These are phyloP conservation scores for Moxostoma hubbsi DNA, from an alignment of 2,797 vertebrate genomes.

Conservation along the genomic window DNA sequence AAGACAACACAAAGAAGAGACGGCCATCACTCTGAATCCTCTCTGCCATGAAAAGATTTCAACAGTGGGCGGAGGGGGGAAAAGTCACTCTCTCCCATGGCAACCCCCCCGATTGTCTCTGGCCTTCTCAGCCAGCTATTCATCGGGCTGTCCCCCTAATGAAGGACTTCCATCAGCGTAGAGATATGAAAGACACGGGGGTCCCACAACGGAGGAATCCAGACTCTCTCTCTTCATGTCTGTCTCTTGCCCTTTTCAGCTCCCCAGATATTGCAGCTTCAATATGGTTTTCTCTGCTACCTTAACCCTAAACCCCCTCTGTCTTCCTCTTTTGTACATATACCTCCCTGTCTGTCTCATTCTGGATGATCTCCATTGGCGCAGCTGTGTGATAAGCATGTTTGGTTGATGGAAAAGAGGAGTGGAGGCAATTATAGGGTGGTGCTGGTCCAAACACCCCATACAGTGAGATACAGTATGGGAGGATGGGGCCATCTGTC, in stretches of 20 bases:
- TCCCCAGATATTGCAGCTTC: constrained; percentile 24
- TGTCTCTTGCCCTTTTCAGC: constrained; percentile 34
- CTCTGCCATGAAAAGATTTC: constrained; percentile 80
- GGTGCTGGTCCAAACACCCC: constrained; percentile 49
- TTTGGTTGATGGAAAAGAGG: constrained; percentile 33
- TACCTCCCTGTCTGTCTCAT: constrained; percentile 43
- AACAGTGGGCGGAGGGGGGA: constrained; percentile 68
- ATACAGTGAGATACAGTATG: constrained; percentile 77
- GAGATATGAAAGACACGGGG: constrained; percentile 54
- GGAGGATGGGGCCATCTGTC: constrained; percentile 81
- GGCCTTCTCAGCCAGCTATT: constrained; percentile 75
- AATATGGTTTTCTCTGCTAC: constrained; percentile 34
- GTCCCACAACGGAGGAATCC: constrained; percentile 61
- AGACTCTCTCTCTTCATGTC: constrained; percentile 47
- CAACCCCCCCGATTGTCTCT: constrained; percentile 81
- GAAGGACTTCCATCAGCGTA: constrained; percentile 59
- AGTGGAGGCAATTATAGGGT: constrained; percentile 54
- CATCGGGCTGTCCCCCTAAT: constrained; percentile 66
- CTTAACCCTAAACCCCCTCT: constrained; percentile 46
- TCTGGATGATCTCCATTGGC: constrained; percentile 34
- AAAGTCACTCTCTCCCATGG: constrained; percentile 82
- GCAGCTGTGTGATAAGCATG: constrained; percentile 60
- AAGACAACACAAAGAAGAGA: constrained; percentile 76
- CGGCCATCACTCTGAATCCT: constrained; percentile 82
- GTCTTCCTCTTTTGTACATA: constrained; percentile 52